phyloP scores from a whole-genome alignment of 2,888 invertebrate genomes.

The Troides aeacus region DNA sequence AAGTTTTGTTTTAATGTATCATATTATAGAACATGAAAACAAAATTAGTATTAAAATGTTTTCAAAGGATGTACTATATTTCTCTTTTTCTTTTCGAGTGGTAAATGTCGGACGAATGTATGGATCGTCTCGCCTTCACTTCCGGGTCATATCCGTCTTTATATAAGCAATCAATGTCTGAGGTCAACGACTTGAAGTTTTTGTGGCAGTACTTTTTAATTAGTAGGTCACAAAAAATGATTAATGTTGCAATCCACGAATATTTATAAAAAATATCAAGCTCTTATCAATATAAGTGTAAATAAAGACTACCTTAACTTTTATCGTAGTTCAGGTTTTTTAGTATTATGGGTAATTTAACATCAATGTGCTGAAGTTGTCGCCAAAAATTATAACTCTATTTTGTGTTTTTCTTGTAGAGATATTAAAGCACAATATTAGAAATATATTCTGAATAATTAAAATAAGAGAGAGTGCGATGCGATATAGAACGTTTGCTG shows the following conservation, averaged over 20 bases:
- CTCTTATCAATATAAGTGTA: too few species aligned
- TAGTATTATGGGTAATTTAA: too few species aligned
- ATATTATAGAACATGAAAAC: background rate
- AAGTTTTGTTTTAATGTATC: background rate
- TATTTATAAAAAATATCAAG: too few species aligned
- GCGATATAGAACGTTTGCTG: background rate
- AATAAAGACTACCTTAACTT: too few species aligned
- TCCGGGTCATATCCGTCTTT: conserved; percentile 9
- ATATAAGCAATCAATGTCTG: background rate
- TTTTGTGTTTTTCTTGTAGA: too few species aligned
- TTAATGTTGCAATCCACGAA: too few species aligned
- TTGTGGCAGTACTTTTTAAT: background rate
- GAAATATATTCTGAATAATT: background rate
- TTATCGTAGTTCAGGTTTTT: too few species aligned
- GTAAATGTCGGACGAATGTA: background rate
- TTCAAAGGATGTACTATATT: background rate
- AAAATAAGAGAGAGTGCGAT: background rate
- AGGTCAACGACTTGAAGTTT: conserved; percentile 1
- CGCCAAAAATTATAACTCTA: too few species aligned
- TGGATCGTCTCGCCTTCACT: background rate
- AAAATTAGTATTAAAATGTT: background rate
- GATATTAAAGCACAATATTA: background rate
- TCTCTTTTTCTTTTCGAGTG: background rate
- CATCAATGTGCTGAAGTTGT: too few species aligned
- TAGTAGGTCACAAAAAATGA: too few species aligned